Evolutionary conservation across 2,888 invertebrate species (phyloP), one percentile per base, ranked within the genome.

Genomic region (Scaptomyza cyrtandrae): DNA sequence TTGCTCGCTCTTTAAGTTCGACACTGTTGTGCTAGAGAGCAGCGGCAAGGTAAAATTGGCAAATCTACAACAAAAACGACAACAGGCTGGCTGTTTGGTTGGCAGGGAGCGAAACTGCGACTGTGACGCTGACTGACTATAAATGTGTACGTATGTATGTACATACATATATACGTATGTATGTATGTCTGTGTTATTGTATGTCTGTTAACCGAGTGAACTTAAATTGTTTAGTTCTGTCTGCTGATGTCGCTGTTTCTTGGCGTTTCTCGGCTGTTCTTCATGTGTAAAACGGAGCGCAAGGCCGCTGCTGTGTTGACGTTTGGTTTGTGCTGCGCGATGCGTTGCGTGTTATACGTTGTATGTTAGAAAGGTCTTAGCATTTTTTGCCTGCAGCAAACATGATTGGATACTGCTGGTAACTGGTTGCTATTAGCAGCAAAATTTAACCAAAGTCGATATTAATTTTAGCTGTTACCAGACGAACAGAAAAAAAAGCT

Each of bases 1-100:
- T 83, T 83, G 71, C 84, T 80, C 80, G 86, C 88, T 89, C 84
- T 85, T 85, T 84, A 85, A 85, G 75, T 85, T 82, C 71, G 76
- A 87, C 80, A 87, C 83, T 85, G 85, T 68, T 76, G 71, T 65
- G 78, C 67, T 75, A 77, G 83, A 83, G 78, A 78, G 80, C 68
- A 72, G 70, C 70, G 62, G 71, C 80, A 77, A 84, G 79, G 75
- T 82, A 80, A 80, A 82, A 82, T 82, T 80, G 78, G 82, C 82
- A 80, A 82, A 68, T 64, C 63, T 75, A 78, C 77, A 72, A 80
- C 64, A 67, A 71, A 66, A 84, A 70, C 74, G 72, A 75, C 72
- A 69, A 70, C 58, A 48, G 43, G 46, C 70, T 54, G 56, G 48
- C 29, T 59, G 52, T 14, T 27, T 35, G 19, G 33, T 11, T 45